Conservation (phyloP, 35 echinoderm and acorn worm species). For the Lytechinus pictus region DNA sequence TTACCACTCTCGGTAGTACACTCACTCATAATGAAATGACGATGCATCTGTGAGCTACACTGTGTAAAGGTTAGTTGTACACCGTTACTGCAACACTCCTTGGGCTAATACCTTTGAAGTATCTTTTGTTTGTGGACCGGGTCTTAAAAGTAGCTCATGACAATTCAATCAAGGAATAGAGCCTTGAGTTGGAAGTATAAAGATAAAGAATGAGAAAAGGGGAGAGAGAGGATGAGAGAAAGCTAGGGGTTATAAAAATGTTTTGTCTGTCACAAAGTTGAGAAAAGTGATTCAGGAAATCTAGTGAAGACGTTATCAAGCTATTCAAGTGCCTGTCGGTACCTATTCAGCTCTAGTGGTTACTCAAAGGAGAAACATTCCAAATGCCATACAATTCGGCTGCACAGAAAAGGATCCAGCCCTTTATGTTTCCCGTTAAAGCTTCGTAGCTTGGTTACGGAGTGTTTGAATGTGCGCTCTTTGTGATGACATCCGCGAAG, state of each 20-base stretch:
- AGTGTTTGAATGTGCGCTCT: neutral
- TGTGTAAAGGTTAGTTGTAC: neutral
- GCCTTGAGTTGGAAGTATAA: neutral
- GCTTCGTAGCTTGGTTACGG: neutral
- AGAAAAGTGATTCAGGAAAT: slow-evolving; percentile 32
- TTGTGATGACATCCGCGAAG: neutral
- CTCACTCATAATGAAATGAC: neutral
- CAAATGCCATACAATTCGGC: neutral
- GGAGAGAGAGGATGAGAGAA: neutral
- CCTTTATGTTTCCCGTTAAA: neutral
- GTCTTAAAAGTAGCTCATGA: slow-evolving; percentile 4
- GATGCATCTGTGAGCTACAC: neutral
- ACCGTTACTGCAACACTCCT: neutral
- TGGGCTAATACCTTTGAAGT: neutral
- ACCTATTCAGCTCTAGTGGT: slow-evolving; percentile 24
- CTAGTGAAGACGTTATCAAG: slow-evolving; percentile 34
- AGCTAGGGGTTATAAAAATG: neutral
- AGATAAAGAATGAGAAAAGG: neutral
- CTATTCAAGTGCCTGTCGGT: slow-evolving; percentile 29
- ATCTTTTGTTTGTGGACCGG: neutral
- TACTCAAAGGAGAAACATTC: neutral
- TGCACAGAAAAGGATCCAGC: slow-evolving; percentile 23
- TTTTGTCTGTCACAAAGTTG: neutral
- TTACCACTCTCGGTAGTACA: neutral
- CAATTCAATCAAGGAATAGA: slow-evolving; percentile 38